A percentile compares a stretch with the other conserved stretches of the same genome.
phyloP scores from a whole-genome alignment of 2,113 vertebrate species.

The Centrocercus urophasianus region DNA sequence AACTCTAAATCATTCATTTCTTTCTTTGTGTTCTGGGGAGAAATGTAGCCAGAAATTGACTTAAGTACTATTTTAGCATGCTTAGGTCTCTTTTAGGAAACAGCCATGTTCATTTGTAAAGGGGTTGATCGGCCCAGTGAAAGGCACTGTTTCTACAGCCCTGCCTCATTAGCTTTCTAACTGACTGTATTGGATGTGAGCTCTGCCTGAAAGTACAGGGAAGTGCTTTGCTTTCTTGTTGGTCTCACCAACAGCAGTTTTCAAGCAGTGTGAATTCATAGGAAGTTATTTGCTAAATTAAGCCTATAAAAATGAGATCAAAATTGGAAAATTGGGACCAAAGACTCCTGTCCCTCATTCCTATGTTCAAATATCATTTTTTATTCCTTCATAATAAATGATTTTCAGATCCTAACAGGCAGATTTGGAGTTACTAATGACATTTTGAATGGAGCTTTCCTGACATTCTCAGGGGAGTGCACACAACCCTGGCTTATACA shows the following conservation, averaged over 20 bases:
- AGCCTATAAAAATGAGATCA: not conserved
- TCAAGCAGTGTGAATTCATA: not conserved
- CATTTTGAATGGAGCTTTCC: not conserved
- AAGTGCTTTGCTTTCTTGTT: conserved; percentile 1
- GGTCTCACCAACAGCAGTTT: conserved; percentile 8
- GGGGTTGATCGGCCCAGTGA: conserved; percentile 9
- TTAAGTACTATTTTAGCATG: conserved; percentile 21
- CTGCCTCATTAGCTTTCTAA: conserved; percentile 54
- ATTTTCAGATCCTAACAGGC: not conserved
- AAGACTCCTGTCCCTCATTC: not conserved
- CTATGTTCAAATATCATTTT: not conserved
- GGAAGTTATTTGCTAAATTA: conserved; percentile 27
- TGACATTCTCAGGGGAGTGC: not conserved
- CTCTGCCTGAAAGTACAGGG: conserved; percentile 9
- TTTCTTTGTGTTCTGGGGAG: not conserved
- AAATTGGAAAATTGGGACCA: not conserved
- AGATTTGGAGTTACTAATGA: not conserved
- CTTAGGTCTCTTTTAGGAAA: conserved; percentile 21
- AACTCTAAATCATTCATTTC: conserved; percentile 3
- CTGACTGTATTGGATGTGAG: conserved; percentile 23
- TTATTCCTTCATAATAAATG: not conserved
- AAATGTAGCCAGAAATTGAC: conserved; percentile 10
- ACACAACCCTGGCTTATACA: not conserved
- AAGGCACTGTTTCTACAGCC: conserved; percentile 48
- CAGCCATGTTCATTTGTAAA: conserved; percentile 17